phyloP scores from a whole-genome alignment of 2,888 invertebrate species.

The Carcina quercana region DNA sequence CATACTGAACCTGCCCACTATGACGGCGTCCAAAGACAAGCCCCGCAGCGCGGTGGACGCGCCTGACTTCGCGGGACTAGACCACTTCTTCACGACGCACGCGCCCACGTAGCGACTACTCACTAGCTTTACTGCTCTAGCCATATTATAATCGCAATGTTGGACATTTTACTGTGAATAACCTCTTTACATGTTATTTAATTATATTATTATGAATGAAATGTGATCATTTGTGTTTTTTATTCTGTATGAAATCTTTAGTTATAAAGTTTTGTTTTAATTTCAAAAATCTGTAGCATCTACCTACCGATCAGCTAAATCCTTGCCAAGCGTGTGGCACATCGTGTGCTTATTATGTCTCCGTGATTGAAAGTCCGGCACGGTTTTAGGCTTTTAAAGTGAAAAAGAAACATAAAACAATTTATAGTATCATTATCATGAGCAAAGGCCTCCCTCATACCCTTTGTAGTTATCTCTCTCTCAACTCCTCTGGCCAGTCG shows the following conservation, averaged over 20 bases:
- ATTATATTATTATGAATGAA: conserved; percentile 39
- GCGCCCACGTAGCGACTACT: conserved; percentile 40
- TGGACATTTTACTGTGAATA: conserved; percentile 43
- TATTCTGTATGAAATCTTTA: background rate
- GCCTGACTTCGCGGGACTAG: conserved; percentile 45
- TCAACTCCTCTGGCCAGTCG: too few relatives aligned
- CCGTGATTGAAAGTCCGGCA: too few relatives aligned
- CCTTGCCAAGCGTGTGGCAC: too few relatives aligned
- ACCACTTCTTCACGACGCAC: conserved; percentile 44
- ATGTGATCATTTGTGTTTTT: background rate
- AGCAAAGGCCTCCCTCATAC: too few relatives aligned
- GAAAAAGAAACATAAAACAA: too few relatives aligned
- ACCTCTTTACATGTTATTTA: conserved; percentile 48
- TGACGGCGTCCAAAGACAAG: conserved; percentile 55
- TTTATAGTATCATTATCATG: too few relatives aligned
- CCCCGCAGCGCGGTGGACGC: conserved; percentile 46
- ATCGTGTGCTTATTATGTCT: too few relatives aligned
- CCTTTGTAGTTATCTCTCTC: too few relatives aligned
- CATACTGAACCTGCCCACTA: conserved; percentile 87
- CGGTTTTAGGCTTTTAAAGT: too few relatives aligned
- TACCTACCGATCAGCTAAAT: too few relatives aligned
- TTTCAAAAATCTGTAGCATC: too few relatives aligned
- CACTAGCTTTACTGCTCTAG: conserved; percentile 13
- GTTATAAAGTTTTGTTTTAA: too few relatives aligned
- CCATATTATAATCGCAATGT: conserved; percentile 37